Evolutionary conservation across 30 jellyfish, hydroid and myxozoan species (phyloP).

Genomic region (Hydractinia echinata): DNA sequence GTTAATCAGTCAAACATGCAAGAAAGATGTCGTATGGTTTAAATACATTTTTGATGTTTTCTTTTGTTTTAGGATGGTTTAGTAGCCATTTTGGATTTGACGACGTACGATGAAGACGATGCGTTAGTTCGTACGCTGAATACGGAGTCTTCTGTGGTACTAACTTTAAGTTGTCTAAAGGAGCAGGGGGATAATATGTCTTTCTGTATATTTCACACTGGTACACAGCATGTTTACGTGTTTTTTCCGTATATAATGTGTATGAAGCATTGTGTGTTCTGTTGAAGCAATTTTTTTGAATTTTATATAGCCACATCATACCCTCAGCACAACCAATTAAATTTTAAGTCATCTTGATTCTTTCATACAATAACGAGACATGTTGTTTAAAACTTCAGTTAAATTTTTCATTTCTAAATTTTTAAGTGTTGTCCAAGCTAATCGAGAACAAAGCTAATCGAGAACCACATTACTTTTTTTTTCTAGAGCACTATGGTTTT

Average conservation of each 20-base stretch:
- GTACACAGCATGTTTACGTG: no score
- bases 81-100: conserved; percentile 58
- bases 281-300: no score
- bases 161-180: not conserved
- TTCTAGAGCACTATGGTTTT: conserved; percentile 67
- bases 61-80: conserved; percentile 69
- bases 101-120: conserved; percentile 51
- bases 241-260: no score
- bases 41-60: not conserved
- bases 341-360: not conserved
- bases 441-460: no score
- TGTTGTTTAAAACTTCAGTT: no score
- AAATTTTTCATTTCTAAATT: not conserved
- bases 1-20: not conserved
- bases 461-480: not conserved
- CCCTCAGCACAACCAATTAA: not conserved
- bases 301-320: no score
- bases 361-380: no score
- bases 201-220: no score
- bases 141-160: conserved; percentile 93
- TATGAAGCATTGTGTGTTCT: no score
- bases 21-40: not conserved
- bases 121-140: conserved; percentile 60
- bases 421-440: not conserved
- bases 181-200: not conserved